phyloP scores from a whole-genome alignment of 1,140 invertebrate genomes.

The Drosophila murphyi region DNA sequence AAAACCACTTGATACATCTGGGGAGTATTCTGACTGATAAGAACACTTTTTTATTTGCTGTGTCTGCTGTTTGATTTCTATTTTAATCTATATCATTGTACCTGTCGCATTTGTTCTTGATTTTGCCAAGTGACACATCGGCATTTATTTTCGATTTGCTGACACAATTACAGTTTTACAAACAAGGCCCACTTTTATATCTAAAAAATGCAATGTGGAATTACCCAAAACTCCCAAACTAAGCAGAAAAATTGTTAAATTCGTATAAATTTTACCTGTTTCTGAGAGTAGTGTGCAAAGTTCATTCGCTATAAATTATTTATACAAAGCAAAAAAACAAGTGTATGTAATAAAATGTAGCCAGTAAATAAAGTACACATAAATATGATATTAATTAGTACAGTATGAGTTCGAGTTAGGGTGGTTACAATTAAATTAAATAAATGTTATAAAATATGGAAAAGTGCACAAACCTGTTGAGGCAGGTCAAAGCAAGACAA shows the following conservation, averaged over 20 bases:
- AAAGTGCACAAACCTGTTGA: no score
- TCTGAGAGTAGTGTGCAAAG: no score
- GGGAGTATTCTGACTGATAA: slow-evolving; percentile 9
- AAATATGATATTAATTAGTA: no score
- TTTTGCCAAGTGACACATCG: slow-evolving; percentile 55
- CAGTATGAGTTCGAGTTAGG: no score
- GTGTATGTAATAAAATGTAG: no score
- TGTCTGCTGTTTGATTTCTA: slow-evolving; percentile 46
- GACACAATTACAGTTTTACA: slow-evolving; percentile 32
- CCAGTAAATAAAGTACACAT: no score
- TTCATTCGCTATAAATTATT: no score
- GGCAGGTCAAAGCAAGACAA: no score
- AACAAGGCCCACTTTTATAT: not conserved
- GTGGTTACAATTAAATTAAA: no score
- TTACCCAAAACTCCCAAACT: not conserved
- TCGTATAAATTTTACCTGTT: not conserved
- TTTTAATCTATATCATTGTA: slow-evolving; percentile 66
- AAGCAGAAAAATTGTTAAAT: slow-evolving; percentile 4
- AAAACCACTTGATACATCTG: slow-evolving; percentile 10
- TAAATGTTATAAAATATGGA: no score
- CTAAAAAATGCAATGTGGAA: not conserved
- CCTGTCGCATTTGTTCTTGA: slow-evolving; percentile 29
- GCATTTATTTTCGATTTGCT: slow-evolving; percentile 47
- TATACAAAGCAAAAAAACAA: no score
- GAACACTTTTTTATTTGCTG: slow-evolving; percentile 17